Conservation (phyloP, 2,888 invertebrate species). For the Meloe dianella region DNA sequence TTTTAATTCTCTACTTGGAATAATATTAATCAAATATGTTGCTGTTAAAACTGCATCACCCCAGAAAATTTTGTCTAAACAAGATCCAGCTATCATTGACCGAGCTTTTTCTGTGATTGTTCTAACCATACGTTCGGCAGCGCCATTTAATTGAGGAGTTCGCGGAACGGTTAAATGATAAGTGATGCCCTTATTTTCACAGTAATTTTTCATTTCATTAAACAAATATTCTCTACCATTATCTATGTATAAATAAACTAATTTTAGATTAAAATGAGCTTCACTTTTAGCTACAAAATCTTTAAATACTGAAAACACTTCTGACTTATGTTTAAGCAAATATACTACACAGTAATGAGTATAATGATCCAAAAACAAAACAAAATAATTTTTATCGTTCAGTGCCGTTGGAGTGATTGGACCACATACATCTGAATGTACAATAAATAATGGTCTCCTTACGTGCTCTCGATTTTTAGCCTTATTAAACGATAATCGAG, state of each 20-base stretch:
- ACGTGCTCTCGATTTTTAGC: constrained; percentile 24
- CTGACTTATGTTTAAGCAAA: constrained; percentile 30
- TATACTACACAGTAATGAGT: no score
- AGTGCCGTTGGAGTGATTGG: no score
- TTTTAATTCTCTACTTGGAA: no score
- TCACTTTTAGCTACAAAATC: constrained; percentile 32
- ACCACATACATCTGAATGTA: no score
- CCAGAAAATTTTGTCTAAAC: constrained; percentile 24
- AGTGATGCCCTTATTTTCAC: constrained; percentile 29
- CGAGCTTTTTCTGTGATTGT: constrained; percentile 43
- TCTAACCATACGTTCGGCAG: constrained; percentile 24
- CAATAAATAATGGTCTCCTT: constrained; percentile 25
- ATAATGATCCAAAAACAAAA: no score
- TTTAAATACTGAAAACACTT: constrained; percentile 24
- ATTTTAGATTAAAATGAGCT: constrained; percentile 31
- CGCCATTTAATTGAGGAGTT: constrained; percentile 35
- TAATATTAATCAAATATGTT: no score
- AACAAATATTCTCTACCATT: constrained; percentile 33
- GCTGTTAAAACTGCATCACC: no score
- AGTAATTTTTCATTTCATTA: constrained; percentile 27
- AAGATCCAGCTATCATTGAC: constrained; percentile 37
- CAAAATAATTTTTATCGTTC: no score
- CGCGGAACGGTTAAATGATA: constrained; percentile 26
- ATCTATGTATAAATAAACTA: constrained; percentile 27
- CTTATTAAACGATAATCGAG: constrained; percentile 24